Conservation (phyloP, 2,888 invertebrate genomes). For the Bellardia pandia region DNA sequence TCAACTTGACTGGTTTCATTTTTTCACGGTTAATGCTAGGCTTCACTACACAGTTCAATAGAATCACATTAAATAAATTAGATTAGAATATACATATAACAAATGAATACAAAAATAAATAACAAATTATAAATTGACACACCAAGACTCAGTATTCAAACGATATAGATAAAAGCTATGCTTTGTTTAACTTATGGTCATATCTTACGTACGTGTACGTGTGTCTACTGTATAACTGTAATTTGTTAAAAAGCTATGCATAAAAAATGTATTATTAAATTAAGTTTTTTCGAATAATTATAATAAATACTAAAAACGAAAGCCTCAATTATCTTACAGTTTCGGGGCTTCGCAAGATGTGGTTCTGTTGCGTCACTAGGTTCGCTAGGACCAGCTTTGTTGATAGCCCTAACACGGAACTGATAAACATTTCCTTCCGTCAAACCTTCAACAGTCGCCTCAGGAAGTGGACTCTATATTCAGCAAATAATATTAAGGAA, state of each 20-base stretch:
- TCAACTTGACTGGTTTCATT: conserved; percentile 93
- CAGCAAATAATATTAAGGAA: conserved; percentile 56
- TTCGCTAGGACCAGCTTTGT: conserved; percentile 97
- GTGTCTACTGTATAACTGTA: conserved; percentile 15
- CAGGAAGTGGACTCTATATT: conserved; percentile 88
- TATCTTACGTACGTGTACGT: neutral
- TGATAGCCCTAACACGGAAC: conserved; percentile 96
- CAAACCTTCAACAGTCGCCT: conserved; percentile 93
- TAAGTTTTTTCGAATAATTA: conserved; percentile 30
- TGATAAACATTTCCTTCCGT: conserved; percentile 97
- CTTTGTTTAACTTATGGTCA: conserved; percentile 59
- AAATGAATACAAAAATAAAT: neutral
- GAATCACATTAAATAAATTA: neutral
- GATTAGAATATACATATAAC: neutral
- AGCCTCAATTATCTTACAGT: conserved; percentile 86
- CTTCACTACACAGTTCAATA: conserved; percentile 88
- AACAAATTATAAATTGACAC: neutral
- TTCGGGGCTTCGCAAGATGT: conserved; percentile 93
- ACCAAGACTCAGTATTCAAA: neutral
- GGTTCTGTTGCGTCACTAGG: conserved; percentile 95
- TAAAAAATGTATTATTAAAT: neutral
- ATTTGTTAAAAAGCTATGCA: conserved; percentile 63
- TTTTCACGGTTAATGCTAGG: conserved; percentile 98
- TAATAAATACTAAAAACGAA: neutral
- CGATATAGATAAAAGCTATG: conserved; percentile 54